Conservation (phyloP, 2,888 invertebrate genomes). For the Drosophila gaucha region DNA sequence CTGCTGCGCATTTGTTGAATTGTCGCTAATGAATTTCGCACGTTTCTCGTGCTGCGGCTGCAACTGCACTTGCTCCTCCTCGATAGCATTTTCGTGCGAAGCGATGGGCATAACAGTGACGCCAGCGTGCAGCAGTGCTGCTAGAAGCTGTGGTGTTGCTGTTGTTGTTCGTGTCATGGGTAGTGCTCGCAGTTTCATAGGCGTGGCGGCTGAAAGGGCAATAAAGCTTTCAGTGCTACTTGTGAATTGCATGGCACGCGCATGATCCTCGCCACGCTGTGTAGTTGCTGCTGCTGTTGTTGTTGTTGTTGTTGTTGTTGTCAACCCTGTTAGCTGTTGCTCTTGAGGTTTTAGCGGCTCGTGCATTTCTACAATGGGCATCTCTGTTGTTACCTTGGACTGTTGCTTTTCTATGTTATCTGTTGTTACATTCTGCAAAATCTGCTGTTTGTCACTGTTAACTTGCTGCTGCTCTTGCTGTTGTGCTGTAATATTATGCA, state of each 20-base stretch:
- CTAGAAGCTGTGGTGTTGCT: constrained; percentile 22
- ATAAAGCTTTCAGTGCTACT: constrained; percentile 45
- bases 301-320: constrained; percentile 18
- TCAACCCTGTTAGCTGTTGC: not conserved
- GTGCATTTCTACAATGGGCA: not conserved
- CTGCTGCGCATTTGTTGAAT: constrained; percentile 80
- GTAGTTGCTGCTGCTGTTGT: constrained; percentile 23
- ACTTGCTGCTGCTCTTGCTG: not conserved
- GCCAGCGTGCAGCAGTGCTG: constrained; percentile 31
- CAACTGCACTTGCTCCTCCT: constrained; percentile 35
- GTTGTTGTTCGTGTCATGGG: constrained; percentile 41
- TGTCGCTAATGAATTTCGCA: constrained; percentile 81
- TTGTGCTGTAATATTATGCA: not conserved
- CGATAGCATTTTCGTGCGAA: constrained; percentile 68
- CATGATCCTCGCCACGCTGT: constrained; percentile 53
- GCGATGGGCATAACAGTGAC: constrained; percentile 32
- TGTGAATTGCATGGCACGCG: constrained; percentile 57
- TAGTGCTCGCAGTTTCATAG: constrained; percentile 67
- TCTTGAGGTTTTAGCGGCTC: not conserved
- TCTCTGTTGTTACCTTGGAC: not conserved
- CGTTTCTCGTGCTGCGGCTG: constrained; percentile 70
- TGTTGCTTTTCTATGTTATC: not conserved
- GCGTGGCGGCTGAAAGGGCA: constrained; percentile 41
- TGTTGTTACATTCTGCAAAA: not conserved
- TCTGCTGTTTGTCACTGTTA: not conserved